Percentiles rank a stretch among this genome's conserved stretches.
phyloP scores from a whole-genome alignment of 1,140 invertebrate species.

The Drosophila miranda region DNA sequence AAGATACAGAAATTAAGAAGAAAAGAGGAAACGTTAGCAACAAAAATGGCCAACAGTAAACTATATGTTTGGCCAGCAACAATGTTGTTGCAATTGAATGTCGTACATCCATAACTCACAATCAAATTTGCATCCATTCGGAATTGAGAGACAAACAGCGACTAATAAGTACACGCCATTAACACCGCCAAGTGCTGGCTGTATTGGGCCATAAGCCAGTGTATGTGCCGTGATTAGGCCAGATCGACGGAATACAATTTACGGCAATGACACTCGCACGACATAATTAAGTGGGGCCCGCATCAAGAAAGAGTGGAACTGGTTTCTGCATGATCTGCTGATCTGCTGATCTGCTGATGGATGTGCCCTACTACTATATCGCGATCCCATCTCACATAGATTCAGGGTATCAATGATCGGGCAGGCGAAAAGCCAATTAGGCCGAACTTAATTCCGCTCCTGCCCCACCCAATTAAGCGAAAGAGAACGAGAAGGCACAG shows the following conservation, averaged over 20 bases:
- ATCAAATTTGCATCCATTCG: neutral
- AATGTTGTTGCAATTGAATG: neutral
- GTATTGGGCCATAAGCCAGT: constrained; percentile 47
- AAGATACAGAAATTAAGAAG: constrained; percentile 28
- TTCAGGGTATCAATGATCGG: constrained; percentile 50
- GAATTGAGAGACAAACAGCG: constrained; percentile 23
- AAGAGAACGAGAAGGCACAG: constrained; percentile 3
- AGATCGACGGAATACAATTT: constrained; percentile 48
- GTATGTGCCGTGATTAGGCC: constrained; percentile 39
- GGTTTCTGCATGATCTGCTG: constrained; percentile 9
- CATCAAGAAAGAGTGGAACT: constrained; percentile 32
- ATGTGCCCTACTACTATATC: constrained; percentile 27
- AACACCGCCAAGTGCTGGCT: constrained; percentile 24
- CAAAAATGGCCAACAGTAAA: constrained; percentile 13
- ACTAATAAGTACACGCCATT: constrained; percentile 49
- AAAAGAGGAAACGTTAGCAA: neutral
- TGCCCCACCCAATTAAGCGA: constrained; percentile 42
- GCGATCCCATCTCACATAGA: constrained; percentile 4
- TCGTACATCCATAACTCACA: constrained; percentile 23
- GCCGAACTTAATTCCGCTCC: constrained; percentile 50
- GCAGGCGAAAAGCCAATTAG: constrained; percentile 58
- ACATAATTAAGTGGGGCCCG: constrained; percentile 64
- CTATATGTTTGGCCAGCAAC: constrained; percentile 18
- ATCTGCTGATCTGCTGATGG: constrained; percentile 47
- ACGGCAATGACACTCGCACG: constrained; percentile 53